Percentiles rank a stretch among this genome's conserved stretches.
These are phyloP conservation scores for Hypercompe scribonia DNA, from an alignment of 2,888 invertebrate species.

Conservation along the genomic window DNA sequence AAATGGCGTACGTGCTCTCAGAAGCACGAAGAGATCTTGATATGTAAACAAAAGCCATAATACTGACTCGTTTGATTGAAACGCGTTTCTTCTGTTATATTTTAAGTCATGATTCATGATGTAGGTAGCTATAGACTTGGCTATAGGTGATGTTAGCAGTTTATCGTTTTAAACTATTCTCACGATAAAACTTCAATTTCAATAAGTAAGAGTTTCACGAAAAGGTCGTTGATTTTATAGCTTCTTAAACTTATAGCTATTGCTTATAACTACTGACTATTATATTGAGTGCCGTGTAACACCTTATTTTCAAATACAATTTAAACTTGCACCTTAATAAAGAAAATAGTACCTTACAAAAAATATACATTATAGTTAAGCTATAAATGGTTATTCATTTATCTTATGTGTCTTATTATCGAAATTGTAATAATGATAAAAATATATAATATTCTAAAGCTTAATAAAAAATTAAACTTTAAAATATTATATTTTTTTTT, in stretches of 20 bases:
- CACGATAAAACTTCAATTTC: neutral
- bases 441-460: too few relatives aligned
- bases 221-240: neutral
- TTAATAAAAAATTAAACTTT: too few relatives aligned
- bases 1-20: slow-evolving; percentile 17
- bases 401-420: too few relatives aligned
- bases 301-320: neutral
- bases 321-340: too few relatives aligned
- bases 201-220: neutral
- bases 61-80: slow-evolving; percentile 8
- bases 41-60: slow-evolving; percentile 14
- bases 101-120: slow-evolving; percentile 2
- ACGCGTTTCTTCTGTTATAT: slow-evolving; percentile 8
- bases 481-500: too few relatives aligned
- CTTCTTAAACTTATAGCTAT: neutral
- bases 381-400: too few relatives aligned
- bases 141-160: neutral
- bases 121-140: neutral
- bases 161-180: neutral
- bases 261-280: neutral
- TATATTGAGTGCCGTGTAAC: neutral
- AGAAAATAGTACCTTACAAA: too few relatives aligned
- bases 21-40: slow-evolving; percentile 7
- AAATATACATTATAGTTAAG: too few relatives aligned
- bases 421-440: too few relatives aligned